Percentiles rank a stretch among this genome's conserved stretches.
Conservation (phyloP, 2,113 vertebrate genomes). For the Murina feae region DNA sequence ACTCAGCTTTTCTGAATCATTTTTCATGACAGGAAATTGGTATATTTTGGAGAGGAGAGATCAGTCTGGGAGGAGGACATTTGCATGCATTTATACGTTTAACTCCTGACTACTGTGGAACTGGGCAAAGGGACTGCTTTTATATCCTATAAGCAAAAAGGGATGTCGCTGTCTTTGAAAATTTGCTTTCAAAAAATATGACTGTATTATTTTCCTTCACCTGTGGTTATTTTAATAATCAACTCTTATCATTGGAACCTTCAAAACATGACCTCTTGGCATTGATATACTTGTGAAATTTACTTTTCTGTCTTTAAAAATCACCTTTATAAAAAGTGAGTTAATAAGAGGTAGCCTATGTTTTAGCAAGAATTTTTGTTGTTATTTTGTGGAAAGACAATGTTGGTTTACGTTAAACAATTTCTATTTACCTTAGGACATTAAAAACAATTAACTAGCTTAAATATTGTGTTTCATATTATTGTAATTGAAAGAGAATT, state of each 20-base stretch:
- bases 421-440: constrained; percentile 40
- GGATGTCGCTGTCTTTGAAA: not conserved
- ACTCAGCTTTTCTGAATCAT: not conserved
- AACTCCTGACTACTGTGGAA: not conserved
- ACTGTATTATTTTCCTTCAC: not conserved
- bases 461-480: constrained; percentile 50
- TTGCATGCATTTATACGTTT: not conserved
- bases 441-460: constrained; percentile 46
- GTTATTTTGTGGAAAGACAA: constrained; percentile 24
- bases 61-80: not conserved
- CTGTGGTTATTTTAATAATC: constrained; percentile 26
- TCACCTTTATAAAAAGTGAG: not conserved
- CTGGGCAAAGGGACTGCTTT: not conserved
- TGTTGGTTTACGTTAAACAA: constrained; percentile 46
- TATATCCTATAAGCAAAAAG: not conserved
- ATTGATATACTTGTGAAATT: constrained; percentile 29
- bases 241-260: not conserved
- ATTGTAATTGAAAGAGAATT: constrained; percentile 59
- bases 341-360: not conserved
- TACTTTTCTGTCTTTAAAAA: constrained; percentile 35
- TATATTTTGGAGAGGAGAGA: not conserved
- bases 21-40: not conserved
- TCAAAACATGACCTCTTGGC: constrained; percentile 41
- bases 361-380: constrained; percentile 20
- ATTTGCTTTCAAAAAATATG: not conserved